phyloP scores from a whole-genome alignment of 2,888 invertebrate species.

The Ichneumoninae sp. region DNA sequence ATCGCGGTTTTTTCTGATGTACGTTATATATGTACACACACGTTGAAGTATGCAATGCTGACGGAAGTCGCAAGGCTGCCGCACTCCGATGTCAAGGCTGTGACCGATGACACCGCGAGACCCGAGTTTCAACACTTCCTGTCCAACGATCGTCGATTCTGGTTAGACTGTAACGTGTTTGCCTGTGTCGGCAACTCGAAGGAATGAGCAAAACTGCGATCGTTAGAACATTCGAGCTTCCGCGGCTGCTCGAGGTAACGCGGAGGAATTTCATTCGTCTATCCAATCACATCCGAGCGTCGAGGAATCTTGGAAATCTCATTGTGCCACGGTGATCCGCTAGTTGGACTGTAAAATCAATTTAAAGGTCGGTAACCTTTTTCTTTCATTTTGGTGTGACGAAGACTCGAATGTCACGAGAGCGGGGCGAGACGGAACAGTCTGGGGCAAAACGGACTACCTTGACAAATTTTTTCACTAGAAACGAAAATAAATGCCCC shows the following conservation, averaged over 20 bases:
- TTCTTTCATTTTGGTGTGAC: neutral
- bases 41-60: slow-evolving; percentile 22
- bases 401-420: neutral
- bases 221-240: neutral
- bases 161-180: neutral
- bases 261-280: slow-evolving; percentile 2
- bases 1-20: slow-evolving; percentile 9
- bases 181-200: slow-evolving; percentile 1
- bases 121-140: slow-evolving; percentile 34
- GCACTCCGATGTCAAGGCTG: slow-evolving; percentile 70
- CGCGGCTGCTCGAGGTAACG: neutral
- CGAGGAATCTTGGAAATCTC: neutral
- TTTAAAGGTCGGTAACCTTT: neutral
- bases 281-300: neutral
- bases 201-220: neutral
- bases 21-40: slow-evolving; percentile 27
- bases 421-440: neutral
- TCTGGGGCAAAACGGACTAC: neutral
- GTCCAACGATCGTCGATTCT: slow-evolving; percentile 34
- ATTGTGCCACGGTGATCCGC: neutral
- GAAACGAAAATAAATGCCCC: too few species aligned
- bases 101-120: slow-evolving; percentile 56
- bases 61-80: slow-evolving; percentile 53
- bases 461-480: too few species aligned
- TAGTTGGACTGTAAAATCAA: neutral